Percentiles rank a stretch among this genome's conserved stretches.
phyloP scores from a whole-genome alignment of 2,797 vertebrate genomes.

The Argya squamiceps region DNA sequence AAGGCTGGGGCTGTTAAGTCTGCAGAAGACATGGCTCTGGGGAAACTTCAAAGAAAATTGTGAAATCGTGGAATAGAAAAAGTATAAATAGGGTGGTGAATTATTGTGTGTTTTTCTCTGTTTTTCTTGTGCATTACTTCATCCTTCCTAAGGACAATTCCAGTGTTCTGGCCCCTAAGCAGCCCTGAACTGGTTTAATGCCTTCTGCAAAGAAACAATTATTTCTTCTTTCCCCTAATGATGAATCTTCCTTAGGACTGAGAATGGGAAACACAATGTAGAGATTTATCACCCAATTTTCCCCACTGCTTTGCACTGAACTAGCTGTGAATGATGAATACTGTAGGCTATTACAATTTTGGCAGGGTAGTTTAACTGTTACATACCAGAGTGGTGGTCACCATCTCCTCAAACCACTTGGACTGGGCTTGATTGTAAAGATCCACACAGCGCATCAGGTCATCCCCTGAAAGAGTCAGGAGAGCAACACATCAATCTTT shows the following conservation, averaged over 20 bases:
- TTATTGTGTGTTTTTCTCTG: not conserved
- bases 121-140: not conserved
- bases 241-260: not conserved
- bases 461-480: slow-evolving; percentile 84
- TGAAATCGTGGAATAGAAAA: not conserved
- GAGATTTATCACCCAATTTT: not conserved
- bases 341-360: not conserved
- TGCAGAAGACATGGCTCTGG: not conserved
- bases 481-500: not conserved
- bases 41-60: not conserved
- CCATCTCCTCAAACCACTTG: slow-evolving; percentile 99
- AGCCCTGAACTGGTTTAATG: not conserved
- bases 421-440: slow-evolving; percentile 98
- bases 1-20: not conserved
- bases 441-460: slow-evolving; percentile 96
- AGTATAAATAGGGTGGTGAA: not conserved
- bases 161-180: not conserved
- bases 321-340: not conserved
- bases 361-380: not conserved
- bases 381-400: slow-evolving; percentile 94
- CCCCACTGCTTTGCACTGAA: not conserved
- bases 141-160: not conserved
- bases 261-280: not conserved
- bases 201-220: not conserved
- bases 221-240: not conserved